Evolutionary conservation across 2,888 invertebrate species (phyloP), one percentile per base, ranked within the genome.

Genomic region (Dryobota labecula): DNA sequence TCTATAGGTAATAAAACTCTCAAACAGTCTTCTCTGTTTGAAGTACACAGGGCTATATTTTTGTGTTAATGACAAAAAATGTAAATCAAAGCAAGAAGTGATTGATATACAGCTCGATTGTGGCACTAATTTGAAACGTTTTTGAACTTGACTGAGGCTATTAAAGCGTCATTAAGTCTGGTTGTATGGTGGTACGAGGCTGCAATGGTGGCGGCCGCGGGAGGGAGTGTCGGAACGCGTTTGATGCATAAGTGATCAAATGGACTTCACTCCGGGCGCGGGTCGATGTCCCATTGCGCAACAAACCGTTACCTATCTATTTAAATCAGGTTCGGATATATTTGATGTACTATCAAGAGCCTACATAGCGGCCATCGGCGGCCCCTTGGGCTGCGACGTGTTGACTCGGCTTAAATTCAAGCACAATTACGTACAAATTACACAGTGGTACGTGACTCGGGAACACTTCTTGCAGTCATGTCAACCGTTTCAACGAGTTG

Each of bases 231-330:
- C 92, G 92, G 92, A 92, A 91, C 93, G 90, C 90, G 92, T 94
- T 94, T 92, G 94, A 94, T 94, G 94, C 94, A 93, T 94, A 94
- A 92, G 92, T 92, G 92, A 94, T 94, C 92, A 92, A 94, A 93
- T 92, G 90, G 90, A 90, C 91, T 91, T 85, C 88, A 88, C 62
- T 80, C 87, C 78, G 88, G 85, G 80, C 86, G 82, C 88, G 91
- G 95, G 94, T 95, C 95, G 93, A 91, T 91, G 95, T 90, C 92
- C 91, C 90, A 90, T 95, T 94, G 93, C 93, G 92, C 92, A 94
- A 94, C 93, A 92, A 92, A 91, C 93, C 92, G 93, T 94, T 94
- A 93, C 92, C 92, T 93, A 91, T 90, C 90, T 90, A 93, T 94
- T 94, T 93, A 93, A 94, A 95, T 94, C 94, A 93, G 90, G 91